Percentiles rank a stretch among this genome's conserved stretches.
Evolutionary conservation across 2,113 vertebrate species (phyloP).

Genomic region (Cardinalis cardinalis): DNA sequence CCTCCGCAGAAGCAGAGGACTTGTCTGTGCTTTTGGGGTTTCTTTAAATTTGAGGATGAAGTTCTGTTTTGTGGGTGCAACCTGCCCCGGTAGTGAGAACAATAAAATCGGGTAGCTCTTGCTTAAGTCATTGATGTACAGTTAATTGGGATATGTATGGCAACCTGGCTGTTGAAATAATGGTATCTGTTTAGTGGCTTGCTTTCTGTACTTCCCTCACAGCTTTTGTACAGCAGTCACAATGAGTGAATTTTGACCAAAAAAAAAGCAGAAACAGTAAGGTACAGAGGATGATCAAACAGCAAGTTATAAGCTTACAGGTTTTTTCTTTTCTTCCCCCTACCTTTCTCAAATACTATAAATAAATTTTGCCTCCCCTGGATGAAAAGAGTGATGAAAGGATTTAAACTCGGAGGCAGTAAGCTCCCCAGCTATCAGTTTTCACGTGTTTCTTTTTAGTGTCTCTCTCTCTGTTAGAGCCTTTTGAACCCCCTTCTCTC

Average conservation of each 20-base stretch:
- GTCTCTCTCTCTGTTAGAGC: not conserved
- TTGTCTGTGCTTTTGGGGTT: not conserved
- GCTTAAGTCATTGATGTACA: not conserved
- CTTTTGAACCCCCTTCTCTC: not conserved
- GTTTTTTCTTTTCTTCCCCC: not conserved
- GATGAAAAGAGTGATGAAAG: not conserved
- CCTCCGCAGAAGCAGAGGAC: not conserved
- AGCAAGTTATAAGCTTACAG: not conserved
- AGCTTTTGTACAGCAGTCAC: not conserved
- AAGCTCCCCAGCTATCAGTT: not conserved
- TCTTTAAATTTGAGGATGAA: not conserved
- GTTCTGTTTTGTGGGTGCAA: conserved; percentile 8
- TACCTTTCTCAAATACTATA: not conserved
- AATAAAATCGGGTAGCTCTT: not conserved
- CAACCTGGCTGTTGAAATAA: not conserved
- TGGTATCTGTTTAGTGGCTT: not conserved
- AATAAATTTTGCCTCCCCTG: not conserved
- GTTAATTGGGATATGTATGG: not conserved
- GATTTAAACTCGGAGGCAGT: not conserved
- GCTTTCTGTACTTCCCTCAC: not conserved
- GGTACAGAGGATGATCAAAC: not conserved
- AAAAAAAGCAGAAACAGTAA: not conserved
- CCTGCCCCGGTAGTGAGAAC: not conserved
- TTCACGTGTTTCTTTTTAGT: not conserved
- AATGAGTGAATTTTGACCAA: not conserved